Evolutionary conservation across 1,140 invertebrate species (phyloP), one percentile per base, ranked within the genome.

Genomic region (Acyrthosiphon pisum): DNA sequence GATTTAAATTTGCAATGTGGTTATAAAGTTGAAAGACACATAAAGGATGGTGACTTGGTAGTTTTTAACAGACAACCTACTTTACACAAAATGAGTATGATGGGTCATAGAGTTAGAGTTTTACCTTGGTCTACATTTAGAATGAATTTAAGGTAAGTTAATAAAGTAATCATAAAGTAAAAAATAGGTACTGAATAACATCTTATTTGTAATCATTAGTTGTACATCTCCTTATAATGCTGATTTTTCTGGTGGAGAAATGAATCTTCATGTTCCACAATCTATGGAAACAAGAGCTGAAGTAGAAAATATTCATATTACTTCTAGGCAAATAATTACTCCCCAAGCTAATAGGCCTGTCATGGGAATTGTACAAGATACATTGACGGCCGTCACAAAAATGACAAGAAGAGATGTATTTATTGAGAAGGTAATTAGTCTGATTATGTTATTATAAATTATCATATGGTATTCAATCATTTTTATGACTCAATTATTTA

Each of bases 61-160:
- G 99, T 99, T 94, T 99, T 99, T 96, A 99, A 99, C 96, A 97
- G 99, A 94, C 99, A 99, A 95, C 99, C 99, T 0, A 99, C 99
- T 6, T 96, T 99, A 0, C 99, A 99, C 95, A 99, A 99, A 96
- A 99, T 99, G 99, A 98, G 98, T 97, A 99, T 99, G 99, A 99
- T 99, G 99, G 99, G 99, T 94, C 99, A 99, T 95, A 97, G 98
- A 95, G 99, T 99, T 0, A 99, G 99, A 95, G 98, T 99, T 11
- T 95, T 99, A 86, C 99, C 99, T 0, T 99, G 99, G 99, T 99
- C 99, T 84, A 99, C 99, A 94, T 99, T 99, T 95, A 97, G 99
- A 93, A 98, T 99, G 97, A 98, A 98, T 95, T 95, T 97, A 37
- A 97, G 96, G 96, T 96, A 89, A 90, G 7, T 41, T 76, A 60